Conservation (phyloP, 1,140 invertebrate species). For the Lordiphosa clarofinis region DNA sequence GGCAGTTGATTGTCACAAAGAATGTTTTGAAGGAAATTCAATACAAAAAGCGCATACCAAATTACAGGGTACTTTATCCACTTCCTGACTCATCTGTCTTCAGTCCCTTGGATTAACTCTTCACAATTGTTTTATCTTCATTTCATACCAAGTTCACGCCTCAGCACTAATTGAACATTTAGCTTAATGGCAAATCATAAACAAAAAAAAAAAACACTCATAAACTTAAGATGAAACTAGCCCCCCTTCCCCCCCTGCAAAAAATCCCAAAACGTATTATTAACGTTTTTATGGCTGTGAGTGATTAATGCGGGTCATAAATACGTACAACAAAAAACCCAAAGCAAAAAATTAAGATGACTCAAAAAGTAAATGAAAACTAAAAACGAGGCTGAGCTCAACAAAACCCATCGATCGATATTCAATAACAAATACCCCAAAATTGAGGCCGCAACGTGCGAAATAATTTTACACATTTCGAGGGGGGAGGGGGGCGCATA, state of each 20-base stretch:
- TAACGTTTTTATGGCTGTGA: conserved; percentile 40
- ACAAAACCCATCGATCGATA: conserved; percentile 64
- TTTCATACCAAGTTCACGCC: conserved; percentile 48
- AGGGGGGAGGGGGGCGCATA: conserved; percentile 2
- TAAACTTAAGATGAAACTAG: conserved; percentile 39
- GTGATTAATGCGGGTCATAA: conserved; percentile 66
- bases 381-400: conserved; percentile 36
- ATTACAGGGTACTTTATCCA: no score
- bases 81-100: conserved; percentile 1
- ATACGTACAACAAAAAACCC: conserved; percentile 45
- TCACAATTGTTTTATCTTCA: conserved; percentile 9
- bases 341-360: conserved; percentile 55
- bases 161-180: conserved; percentile 64
- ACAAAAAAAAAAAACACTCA: conserved; percentile 43
- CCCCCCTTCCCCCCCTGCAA: background rate
- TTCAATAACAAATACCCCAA: conserved; percentile 38
- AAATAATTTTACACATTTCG: conserved; percentile 52
- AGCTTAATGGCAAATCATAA: conserved; percentile 71
- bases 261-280: conserved; percentile 42
- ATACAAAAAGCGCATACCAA: no score
- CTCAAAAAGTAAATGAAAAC: conserved; percentile 35
- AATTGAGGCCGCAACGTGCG: conserved; percentile 55
- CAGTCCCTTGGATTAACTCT: background rate
- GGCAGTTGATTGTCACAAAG: conserved; percentile 32
- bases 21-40: conserved; percentile 18